A percentile compares a stretch with the other conserved stretches of the same genome.
phyloP scores from a whole-genome alignment of 2,888 invertebrate genomes.

The Atrina japonica region DNA sequence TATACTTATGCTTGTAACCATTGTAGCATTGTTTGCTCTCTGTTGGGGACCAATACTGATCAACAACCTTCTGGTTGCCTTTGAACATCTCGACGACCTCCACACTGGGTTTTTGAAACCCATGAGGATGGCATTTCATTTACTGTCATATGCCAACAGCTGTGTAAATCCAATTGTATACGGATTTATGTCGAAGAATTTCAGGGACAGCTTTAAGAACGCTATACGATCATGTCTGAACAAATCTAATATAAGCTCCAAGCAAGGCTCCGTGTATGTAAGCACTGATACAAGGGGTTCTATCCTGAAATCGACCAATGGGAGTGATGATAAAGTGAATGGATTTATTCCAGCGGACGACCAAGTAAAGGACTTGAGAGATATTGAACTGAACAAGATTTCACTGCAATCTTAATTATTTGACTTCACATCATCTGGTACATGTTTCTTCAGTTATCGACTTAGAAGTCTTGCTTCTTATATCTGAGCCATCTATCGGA shows the following conservation, averaged over 20 bases:
- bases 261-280: conserved; percentile 31
- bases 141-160: conserved; percentile 88
- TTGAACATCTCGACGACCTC: conserved; percentile 82
- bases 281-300: conserved; percentile 34
- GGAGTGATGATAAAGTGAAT: conserved; percentile 39
- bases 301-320: conserved; percentile 43
- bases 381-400: too few species aligned
- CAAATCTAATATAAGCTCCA: conserved; percentile 23
- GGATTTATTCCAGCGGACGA: conserved; percentile 8
- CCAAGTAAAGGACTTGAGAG: too few species aligned
- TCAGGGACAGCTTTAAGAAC: conserved; percentile 82
- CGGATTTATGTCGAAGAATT: conserved; percentile 88
- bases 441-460: too few species aligned
- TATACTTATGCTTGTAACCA: conserved; percentile 87
- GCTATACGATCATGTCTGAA: conserved; percentile 60
- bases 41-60: conserved; percentile 88
- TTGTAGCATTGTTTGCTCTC: conserved; percentile 86
- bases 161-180: conserved; percentile 89
- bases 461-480: too few species aligned
- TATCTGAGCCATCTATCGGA: too few species aligned
- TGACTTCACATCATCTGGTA: too few species aligned
- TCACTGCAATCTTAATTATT: too few species aligned
- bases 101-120: conserved; percentile 84
- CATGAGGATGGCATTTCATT: conserved; percentile 84
- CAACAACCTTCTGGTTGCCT: conserved; percentile 86